Evolutionary conservation across 2,888 invertebrate species (phyloP).

Genomic region (Actias luna): DNA sequence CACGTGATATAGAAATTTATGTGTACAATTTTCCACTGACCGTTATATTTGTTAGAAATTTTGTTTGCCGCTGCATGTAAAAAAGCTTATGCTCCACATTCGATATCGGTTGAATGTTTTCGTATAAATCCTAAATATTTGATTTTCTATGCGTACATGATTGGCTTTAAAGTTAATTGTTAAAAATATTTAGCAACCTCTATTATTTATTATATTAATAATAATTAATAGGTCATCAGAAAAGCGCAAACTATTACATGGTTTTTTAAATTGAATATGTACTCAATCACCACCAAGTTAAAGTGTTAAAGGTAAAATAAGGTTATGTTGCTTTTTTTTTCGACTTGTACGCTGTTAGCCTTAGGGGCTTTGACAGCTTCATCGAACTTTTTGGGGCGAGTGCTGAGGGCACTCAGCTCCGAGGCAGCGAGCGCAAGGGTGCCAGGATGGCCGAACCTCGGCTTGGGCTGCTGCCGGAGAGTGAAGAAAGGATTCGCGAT

Average conservation of each 20-base stretch:
- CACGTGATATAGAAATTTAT: background rate
- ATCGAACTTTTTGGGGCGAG: no score
- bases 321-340: no score
- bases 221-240: background rate
- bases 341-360: no score
- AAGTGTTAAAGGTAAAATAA: background rate
- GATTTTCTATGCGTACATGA: background rate
- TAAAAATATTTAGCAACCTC: background rate
- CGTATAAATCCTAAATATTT: background rate
- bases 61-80: constrained; percentile 2
- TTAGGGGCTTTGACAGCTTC: no score
- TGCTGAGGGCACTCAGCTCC: no score
- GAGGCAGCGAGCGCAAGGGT: no score
- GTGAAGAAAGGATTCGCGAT: no score
- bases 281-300: background rate
- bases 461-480: no score
- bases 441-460: no score
- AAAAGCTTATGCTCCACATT: constrained; percentile 10
- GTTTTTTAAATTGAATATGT: background rate
- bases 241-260: no score
- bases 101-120: background rate
- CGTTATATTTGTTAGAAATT: constrained; percentile 22
- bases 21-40: constrained; percentile 2
- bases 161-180: background rate
- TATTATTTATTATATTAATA: background rate